Evolutionary conservation across 1,140 invertebrate species (phyloP).

Genomic region (Scaptomyza graminum): DNA sequence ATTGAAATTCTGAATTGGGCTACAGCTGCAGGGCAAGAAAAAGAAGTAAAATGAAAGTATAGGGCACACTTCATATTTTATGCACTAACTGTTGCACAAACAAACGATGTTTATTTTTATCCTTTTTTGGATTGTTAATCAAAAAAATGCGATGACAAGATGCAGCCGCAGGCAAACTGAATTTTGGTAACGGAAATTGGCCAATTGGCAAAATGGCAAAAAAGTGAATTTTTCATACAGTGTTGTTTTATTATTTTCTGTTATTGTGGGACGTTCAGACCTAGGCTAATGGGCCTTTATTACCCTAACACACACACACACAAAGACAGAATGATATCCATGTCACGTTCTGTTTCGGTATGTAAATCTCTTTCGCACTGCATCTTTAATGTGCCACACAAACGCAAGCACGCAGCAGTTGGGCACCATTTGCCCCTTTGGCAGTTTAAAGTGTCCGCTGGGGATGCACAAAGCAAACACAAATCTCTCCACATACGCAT

Average conservation of each 20-base stretch:
- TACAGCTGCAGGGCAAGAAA: slow-evolving; percentile 39
- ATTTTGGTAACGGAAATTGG: slow-evolving; percentile 5
- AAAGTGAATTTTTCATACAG: slow-evolving; percentile 66
- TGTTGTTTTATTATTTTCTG: slow-evolving; percentile 78
- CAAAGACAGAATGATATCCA: slow-evolving; percentile 10
- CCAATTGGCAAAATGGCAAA: slow-evolving; percentile 67
- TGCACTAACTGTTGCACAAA: slow-evolving; percentile 68
- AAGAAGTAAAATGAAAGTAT: slow-evolving; percentile 2
- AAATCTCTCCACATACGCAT: slow-evolving; percentile 14
- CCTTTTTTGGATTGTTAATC: slow-evolving; percentile 20
- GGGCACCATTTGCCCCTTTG: slow-evolving; percentile 31
- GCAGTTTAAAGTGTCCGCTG: slow-evolving; percentile 76
- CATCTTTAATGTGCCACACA: slow-evolving; percentile 62
- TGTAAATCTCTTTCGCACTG: slow-evolving; percentile 55
- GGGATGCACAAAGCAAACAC: slow-evolving; percentile 52
- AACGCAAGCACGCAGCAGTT: slow-evolving; percentile 35
- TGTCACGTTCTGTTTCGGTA: slow-evolving; percentile 25
- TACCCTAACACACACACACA: slow-evolving; percentile 19
- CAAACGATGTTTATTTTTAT: slow-evolving; percentile 22
- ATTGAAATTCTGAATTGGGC: slow-evolving; percentile 32
- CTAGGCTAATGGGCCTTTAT: slow-evolving; percentile 65
- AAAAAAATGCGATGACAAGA: slow-evolving; percentile 18
- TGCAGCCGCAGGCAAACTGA: slow-evolving; percentile 28
- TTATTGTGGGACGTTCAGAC: slow-evolving; percentile 36
- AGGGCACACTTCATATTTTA: slow-evolving; percentile 61